phyloP scores from a whole-genome alignment of 2,797 vertebrate species.

The Chaetodon trifasciatus region DNA sequence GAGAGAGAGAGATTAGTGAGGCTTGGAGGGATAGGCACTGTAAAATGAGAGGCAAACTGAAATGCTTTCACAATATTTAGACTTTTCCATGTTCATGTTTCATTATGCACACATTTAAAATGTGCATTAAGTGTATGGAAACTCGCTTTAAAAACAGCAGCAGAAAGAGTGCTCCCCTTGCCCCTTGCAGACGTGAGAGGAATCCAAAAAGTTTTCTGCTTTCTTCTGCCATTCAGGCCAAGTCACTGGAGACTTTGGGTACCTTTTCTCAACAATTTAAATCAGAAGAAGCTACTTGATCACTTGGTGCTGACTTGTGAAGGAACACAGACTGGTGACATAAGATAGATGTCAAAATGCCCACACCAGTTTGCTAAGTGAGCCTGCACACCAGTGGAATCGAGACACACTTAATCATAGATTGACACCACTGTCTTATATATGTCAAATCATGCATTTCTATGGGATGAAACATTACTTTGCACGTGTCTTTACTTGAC shows the following conservation, averaged over 20 bases:
- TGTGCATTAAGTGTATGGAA: neutral
- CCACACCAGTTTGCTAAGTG: too few species aligned
- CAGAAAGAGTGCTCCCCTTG: neutral
- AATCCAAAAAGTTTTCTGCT: neutral
- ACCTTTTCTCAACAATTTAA: neutral
- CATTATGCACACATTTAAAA: slow-evolving; percentile 29
- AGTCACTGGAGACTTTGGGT: neutral
- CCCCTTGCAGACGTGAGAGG: neutral
- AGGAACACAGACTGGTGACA: too few species aligned
- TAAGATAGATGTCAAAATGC: neutral
- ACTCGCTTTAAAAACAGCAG: neutral
- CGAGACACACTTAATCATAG: neutral
- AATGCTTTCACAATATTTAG: slow-evolving; percentile 18
- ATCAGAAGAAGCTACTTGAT: neutral
- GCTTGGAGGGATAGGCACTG: slow-evolving; percentile 13
- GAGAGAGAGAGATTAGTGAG: slow-evolving; percentile 37
- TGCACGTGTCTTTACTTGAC: neutral
- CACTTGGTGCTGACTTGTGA: neutral
- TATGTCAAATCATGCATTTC: too few species aligned
- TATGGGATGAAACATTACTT: too few species aligned
- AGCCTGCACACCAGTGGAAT: neutral
- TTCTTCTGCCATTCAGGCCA: neutral
- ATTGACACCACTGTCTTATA: neutral
- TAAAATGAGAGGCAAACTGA: slow-evolving; percentile 31
- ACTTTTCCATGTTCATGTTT: neutral